Evolutionary conservation across 2,888 invertebrate species (phyloP), one percentile per base, ranked within the genome.

Genomic region (Dendrolimus pini): DNA sequence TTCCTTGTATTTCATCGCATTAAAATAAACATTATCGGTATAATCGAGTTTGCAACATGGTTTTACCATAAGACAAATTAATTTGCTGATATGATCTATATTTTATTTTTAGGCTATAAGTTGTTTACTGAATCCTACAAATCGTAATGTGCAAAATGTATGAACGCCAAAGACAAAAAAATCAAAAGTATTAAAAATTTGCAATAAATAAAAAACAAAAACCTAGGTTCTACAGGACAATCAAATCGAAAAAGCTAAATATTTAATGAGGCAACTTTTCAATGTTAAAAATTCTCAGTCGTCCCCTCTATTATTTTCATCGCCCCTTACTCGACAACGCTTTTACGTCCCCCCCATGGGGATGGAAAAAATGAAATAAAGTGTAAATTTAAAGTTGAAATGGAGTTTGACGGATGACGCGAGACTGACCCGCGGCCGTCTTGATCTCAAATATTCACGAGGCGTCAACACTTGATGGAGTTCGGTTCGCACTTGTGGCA

Each of bases 341-440:
- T 89, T 88, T 88, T 84, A 87, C 78, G 74, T 78, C 70, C 74
- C 77, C 78, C 76, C 71, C 72, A 71, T 66, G 67, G 70, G 61
- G 58, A 62, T 61, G 73, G 77, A 84, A 85, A 82, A 84, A 82
- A 81, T 78, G 69, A 77, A 80, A 82, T 79, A 83, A 82, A 79
- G 76, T 80, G 79, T 79, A 77, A 84, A 80, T 88, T 89, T 87
- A 80, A 89, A 89, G 82, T 88, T 83, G 74, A 82, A 88, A 85
- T 85, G 84, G 88, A 82, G 85, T 82, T 85, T 89, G 89, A 89
- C 83, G 78, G 83, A 85, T 86, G 86, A 82, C 78, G 77, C 60
- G 69, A 67, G 62, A 72, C 72, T 83, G 86, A 85, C 85, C 86
- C 80, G 66, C 69, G 73, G 71, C 70, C 78, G 77, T 85, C 88